Conservation (phyloP, 2,797 vertebrate genomes). For the Perdix hodgsoniae region DNA sequence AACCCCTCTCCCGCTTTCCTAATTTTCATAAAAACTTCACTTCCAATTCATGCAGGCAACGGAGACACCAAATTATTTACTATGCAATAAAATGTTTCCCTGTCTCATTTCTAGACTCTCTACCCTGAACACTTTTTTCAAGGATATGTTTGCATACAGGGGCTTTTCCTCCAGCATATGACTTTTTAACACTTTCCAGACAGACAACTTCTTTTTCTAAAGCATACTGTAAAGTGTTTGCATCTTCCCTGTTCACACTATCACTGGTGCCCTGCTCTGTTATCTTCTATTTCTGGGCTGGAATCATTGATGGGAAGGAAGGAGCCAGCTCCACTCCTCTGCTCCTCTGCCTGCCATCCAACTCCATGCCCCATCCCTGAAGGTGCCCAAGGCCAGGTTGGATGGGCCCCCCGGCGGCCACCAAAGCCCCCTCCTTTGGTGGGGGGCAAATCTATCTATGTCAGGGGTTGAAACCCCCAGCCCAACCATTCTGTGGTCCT, state of each 20-base stretch:
- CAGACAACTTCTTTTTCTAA: neutral
- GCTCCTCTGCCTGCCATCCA: neutral
- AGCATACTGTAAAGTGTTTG: neutral
- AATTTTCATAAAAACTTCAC: neutral
- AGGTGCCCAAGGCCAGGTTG: too few relatives aligned
- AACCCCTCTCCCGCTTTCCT: neutral
- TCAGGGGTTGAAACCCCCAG: too few relatives aligned
- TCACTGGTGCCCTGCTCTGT: neutral
- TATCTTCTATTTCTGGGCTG: neutral
- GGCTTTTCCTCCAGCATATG: neutral
- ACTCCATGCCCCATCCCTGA: neutral
- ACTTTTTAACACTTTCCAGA: neutral
- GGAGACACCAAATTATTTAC: neutral
- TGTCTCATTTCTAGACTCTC: neutral
- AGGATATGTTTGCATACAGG: neutral
- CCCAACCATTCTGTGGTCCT: too few relatives aligned
- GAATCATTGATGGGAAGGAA: neutral
- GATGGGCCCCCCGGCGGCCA: too few relatives aligned
- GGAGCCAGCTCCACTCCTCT: neutral
- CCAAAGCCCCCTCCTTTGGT: too few relatives aligned
- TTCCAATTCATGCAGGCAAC: neutral
- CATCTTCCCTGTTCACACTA: neutral
- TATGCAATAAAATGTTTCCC: neutral
- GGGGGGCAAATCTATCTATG: too few relatives aligned
- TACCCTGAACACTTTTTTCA: neutral